A percentile compares a stretch with the other conserved stretches of the same genome.
These are phyloP conservation scores for Cettia cetti DNA, from an alignment of 2,113 vertebrate genomes.

Conservation along the genomic window DNA sequence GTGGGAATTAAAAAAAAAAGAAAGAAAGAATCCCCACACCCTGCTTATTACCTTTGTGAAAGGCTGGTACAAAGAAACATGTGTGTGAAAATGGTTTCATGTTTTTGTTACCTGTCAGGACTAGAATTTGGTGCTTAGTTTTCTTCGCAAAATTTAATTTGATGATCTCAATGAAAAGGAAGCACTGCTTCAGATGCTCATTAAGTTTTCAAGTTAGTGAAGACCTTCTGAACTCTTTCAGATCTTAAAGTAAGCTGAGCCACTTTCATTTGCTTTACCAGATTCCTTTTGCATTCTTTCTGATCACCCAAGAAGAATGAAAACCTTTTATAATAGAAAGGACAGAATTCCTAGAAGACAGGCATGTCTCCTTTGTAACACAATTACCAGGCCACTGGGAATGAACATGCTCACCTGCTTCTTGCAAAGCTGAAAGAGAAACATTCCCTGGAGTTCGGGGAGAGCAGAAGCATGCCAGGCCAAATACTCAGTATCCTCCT, in stretches of 20 bases:
- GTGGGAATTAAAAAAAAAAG: not conserved
- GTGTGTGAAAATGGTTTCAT: not conserved
- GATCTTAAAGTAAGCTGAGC: not conserved
- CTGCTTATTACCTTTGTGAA: not conserved
- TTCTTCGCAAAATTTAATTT: not conserved
- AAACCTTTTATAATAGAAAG: not conserved
- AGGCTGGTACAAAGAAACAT: not conserved
- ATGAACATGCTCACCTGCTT: not conserved
- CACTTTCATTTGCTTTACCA: conserved; percentile 4
- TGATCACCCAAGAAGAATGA: conserved; percentile 42
- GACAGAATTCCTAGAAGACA: conserved; percentile 42
- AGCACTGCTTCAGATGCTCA: conserved; percentile 1
- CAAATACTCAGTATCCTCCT: not conserved
- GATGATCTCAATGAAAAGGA: conserved; percentile 33
- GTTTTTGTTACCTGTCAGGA: conserved; percentile 10
- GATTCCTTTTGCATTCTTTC: conserved; percentile 53
- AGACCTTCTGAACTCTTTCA: not conserved
- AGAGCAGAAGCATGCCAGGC: not conserved
- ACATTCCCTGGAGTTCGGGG: not conserved
- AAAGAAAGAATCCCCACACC: not conserved
- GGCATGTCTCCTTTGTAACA: not conserved
- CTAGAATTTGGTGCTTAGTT: not conserved
- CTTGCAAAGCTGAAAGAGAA: not conserved
- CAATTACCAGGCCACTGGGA: not conserved
- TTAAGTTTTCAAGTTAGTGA: not conserved